Conservation (phyloP, 2,797 vertebrate species). For the Lemur catta region DNA sequence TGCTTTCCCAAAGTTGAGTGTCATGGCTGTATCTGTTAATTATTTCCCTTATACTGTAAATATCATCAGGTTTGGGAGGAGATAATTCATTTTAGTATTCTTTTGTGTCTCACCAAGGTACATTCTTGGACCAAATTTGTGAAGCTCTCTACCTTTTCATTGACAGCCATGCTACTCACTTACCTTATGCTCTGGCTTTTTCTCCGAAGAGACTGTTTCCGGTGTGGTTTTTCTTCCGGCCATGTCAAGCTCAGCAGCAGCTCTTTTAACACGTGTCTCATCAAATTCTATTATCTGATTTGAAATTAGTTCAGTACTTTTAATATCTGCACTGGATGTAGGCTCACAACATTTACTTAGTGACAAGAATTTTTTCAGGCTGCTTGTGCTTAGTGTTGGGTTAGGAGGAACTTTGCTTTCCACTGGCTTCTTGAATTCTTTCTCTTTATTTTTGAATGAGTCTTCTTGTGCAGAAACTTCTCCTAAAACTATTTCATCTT, state of each 20-base stretch:
- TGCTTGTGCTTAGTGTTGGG: background rate
- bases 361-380: constrained; percentile 58
- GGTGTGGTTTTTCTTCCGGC: background rate
- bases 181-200: constrained; percentile 22
- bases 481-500: constrained; percentile 53
- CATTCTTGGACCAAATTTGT: background rate
- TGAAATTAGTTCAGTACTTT: background rate
- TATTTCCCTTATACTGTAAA: background rate
- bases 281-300: background rate
- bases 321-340: background rate
- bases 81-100: background rate
- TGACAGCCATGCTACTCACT: background rate
- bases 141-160: background rate
- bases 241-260: background rate
- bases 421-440: background rate
- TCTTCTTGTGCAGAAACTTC: constrained; percentile 9
- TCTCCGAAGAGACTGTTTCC: background rate
- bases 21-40: background rate
- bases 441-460: background rate
- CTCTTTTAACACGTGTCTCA: background rate
- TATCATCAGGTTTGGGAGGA: background rate
- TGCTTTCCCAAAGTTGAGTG: background rate
- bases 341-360: constrained; percentile 60
- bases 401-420: constrained; percentile 25
- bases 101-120: background rate